A percentile compares a stretch with the other conserved stretches of the same genome.
These are phyloP conservation scores for Stenotaenia linearis DNA, from an alignment of 2,888 invertebrate species.

Conservation along the genomic window DNA sequence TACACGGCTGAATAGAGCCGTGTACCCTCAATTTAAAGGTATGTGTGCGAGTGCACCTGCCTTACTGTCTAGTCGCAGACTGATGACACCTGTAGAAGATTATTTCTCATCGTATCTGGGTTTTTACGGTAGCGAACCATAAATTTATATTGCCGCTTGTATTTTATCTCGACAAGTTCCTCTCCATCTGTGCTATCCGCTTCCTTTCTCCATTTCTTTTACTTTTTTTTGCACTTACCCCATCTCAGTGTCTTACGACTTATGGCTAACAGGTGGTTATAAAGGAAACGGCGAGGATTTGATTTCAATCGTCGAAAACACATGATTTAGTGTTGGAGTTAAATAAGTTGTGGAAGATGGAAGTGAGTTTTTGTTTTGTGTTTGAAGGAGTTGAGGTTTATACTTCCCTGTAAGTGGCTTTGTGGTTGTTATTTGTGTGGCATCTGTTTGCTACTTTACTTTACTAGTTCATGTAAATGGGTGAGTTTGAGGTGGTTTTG, in stretches of 20 bases:
- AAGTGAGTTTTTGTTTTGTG: too few species aligned
- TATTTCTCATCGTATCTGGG: not conserved
- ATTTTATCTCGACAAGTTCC: not conserved
- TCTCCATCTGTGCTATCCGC: conserved; percentile 7
- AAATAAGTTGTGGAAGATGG: too few species aligned
- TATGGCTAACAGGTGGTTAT: conserved; percentile 6
- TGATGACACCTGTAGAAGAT: conserved; percentile 8
- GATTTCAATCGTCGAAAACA: not conserved
- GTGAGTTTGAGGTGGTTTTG: too few species aligned
- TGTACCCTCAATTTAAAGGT: conserved; percentile 7
- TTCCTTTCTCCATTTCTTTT: too few species aligned
- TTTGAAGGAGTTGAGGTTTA: too few species aligned
- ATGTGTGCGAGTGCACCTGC: not conserved
- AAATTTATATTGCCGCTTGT: not conserved
- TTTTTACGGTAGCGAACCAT: not conserved
- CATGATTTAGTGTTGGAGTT: too few species aligned
- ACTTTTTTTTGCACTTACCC: not conserved
- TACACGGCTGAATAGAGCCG: not conserved
- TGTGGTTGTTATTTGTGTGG: too few species aligned
- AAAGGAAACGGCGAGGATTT: not conserved
- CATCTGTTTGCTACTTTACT: too few species aligned
- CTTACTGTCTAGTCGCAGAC: not conserved
- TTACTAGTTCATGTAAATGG: too few species aligned
- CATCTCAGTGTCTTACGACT: not conserved
- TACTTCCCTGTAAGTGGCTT: too few species aligned